Percentiles rank a stretch among this genome's conserved stretches.
Evolutionary conservation across 1,140 invertebrate genomes (phyloP).

Genomic region (Cephus cinctus): DNA sequence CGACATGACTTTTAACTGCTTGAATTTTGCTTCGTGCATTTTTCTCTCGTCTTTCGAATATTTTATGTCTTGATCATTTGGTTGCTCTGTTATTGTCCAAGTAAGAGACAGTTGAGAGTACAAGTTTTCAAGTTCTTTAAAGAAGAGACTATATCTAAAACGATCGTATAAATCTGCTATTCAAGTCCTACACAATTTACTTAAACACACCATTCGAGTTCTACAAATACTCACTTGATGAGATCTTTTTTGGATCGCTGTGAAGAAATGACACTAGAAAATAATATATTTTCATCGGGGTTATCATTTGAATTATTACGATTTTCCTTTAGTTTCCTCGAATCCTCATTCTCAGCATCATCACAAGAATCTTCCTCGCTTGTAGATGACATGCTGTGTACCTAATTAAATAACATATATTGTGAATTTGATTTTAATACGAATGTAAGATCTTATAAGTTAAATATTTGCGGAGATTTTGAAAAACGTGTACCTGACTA

Average conservation of each 20-base stretch:
- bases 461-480: slow-evolving; percentile 30
- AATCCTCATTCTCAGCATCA: slow-evolving; percentile 27
- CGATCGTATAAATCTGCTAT: slow-evolving; percentile 12
- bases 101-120: slow-evolving; percentile 45
- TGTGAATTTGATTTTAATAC: too few relatives aligned
- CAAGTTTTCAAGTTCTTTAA: slow-evolving; percentile 58
- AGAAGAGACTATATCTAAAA: slow-evolving; percentile 59
- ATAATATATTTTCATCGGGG: slow-evolving; percentile 44
- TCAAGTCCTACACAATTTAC: neutral
- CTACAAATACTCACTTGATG: slow-evolving; percentile 24
- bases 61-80: neutral
- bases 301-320: slow-evolving; percentile 25
- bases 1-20: slow-evolving; percentile 1
- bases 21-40: slow-evolving; percentile 4
- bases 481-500: slow-evolving; percentile 46
- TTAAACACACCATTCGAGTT: neutral
- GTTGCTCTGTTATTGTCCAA: neutral
- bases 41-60: slow-evolving; percentile 15
- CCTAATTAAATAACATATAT: too few relatives aligned
- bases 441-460: too few relatives aligned
- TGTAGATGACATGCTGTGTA: too few relatives aligned
- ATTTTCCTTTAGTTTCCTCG: slow-evolving; percentile 24
- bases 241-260: slow-evolving; percentile 44
- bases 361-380: slow-evolving; percentile 43
- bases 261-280: slow-evolving; percentile 42